A percentile compares a stretch with the other conserved stretches of the same genome.
Conservation (phyloP, 2,888 invertebrate genomes). For the Vanessa cardui region DNA sequence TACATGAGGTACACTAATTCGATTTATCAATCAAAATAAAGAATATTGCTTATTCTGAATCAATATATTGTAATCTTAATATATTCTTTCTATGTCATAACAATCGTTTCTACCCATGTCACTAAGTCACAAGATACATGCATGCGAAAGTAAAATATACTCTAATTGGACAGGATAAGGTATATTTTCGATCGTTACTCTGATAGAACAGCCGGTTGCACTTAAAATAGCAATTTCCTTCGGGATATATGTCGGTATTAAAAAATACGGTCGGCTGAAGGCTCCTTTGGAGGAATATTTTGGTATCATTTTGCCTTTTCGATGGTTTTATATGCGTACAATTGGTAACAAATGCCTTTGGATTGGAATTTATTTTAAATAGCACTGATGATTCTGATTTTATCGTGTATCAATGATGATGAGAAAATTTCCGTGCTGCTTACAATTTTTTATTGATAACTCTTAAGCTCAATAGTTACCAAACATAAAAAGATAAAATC, state of each 20-base stretch:
- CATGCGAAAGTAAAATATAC: neutral
- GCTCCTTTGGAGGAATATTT: neutral
- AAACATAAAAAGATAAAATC: too few species aligned
- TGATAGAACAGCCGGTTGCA: neutral
- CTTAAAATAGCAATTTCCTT: slow-evolving; percentile 10
- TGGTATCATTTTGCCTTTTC: slow-evolving; percentile 3
- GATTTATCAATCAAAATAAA: neutral
- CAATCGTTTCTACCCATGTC: neutral
- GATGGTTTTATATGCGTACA: neutral
- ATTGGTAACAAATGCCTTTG: too few species aligned
- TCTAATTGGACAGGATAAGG: neutral
- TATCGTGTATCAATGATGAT: too few species aligned
- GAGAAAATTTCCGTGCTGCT: too few species aligned
- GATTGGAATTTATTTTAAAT: too few species aligned
- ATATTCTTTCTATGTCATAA: slow-evolving; percentile 4
- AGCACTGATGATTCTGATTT: too few species aligned
- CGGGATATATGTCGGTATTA: slow-evolving; percentile 1
- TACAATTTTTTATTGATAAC: too few species aligned
- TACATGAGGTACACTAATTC: too few species aligned
- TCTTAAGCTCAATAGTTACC: too few species aligned
- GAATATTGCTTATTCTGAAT: neutral
- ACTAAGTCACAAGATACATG: neutral
- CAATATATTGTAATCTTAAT: neutral
- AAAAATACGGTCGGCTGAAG: neutral
- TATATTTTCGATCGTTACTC: neutral